Conservation (phyloP, 2,113 vertebrate genomes). For the Drymodes brunneopygia region DNA sequence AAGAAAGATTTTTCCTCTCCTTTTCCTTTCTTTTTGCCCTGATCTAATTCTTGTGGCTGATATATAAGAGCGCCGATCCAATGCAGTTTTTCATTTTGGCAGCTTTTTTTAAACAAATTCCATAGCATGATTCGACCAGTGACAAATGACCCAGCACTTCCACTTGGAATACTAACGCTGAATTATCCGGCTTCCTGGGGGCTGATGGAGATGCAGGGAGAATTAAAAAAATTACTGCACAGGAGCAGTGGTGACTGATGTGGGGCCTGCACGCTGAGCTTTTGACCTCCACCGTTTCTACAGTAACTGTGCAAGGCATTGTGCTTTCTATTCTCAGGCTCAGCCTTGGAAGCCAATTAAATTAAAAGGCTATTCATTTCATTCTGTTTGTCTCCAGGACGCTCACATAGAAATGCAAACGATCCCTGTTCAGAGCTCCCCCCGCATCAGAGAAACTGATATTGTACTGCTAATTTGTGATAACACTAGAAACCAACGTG, state of each 20-base stretch:
- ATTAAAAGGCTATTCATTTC: conserved; percentile 76
- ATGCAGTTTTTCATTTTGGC: conserved; percentile 24
- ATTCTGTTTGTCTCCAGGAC: conserved; percentile 63
- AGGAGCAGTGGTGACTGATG: neutral
- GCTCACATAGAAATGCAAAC: conserved; percentile 66
- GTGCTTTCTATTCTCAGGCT: conserved; percentile 62
- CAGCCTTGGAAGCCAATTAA: conserved; percentile 72
- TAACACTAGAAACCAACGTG: neutral
- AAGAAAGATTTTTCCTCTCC: neutral
- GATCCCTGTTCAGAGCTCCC: conserved; percentile 53
- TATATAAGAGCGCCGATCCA: neutral
- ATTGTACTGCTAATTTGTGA: conserved; percentile 30
- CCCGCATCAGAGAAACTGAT: conserved; percentile 43
- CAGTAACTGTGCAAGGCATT: conserved; percentile 49
- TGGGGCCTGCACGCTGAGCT: neutral
- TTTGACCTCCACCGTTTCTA: conserved; percentile 61
- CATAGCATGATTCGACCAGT: neutral
- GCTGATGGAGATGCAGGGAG: conserved; percentile 25
- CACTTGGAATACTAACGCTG: conserved; percentile 38
- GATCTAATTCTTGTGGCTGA: conserved; percentile 12
- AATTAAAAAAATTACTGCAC: conserved; percentile 43
- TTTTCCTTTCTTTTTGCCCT: neutral
- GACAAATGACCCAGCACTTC: conserved; percentile 41
- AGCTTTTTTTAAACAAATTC: conserved; percentile 27
- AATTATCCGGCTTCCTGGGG: conserved; percentile 25